Conservation (phyloP, 1,140 invertebrate species). For the Heliconius hewitsoni region DNA sequence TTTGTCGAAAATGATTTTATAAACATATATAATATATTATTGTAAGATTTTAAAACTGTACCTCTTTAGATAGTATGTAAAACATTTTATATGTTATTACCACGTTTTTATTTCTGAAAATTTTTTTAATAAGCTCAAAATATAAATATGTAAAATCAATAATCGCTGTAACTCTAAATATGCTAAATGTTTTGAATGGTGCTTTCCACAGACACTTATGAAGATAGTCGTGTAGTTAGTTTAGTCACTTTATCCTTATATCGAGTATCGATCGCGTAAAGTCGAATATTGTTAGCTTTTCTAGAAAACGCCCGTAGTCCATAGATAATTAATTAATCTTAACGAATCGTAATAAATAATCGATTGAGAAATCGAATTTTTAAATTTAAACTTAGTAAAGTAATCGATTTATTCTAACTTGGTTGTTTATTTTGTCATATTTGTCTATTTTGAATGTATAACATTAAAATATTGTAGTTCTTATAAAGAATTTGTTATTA, state of each 20-base stretch:
- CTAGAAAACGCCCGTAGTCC: background rate
- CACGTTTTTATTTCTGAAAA: too few relatives aligned
- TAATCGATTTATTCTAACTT: background rate
- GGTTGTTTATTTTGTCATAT: background rate
- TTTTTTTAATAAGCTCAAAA: too few relatives aligned
- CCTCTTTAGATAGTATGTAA: too few relatives aligned
- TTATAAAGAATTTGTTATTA: background rate
- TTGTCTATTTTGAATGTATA: background rate
- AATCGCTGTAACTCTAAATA: background rate
- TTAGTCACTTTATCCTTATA: background rate
- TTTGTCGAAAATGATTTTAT: too few relatives aligned
- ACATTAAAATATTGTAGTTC: background rate
- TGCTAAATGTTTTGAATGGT: slow-evolving; percentile 30
- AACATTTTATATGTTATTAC: too few relatives aligned
- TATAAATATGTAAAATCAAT: too few relatives aligned
- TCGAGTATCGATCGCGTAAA: background rate
- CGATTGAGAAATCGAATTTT: slow-evolving; percentile 6
- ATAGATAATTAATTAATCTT: background rate
- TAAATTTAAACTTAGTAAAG: background rate
- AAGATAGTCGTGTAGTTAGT: slow-evolving; percentile 26
- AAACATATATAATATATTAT: too few relatives aligned
- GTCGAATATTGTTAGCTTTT: slow-evolving; percentile 15
- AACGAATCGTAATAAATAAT: background rate
- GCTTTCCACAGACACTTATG: slow-evolving; percentile 30
- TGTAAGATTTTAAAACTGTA: too few relatives aligned